Evolutionary conservation across 2,888 invertebrate species (phyloP).

Genomic region (Ophioninae sp.): DNA sequence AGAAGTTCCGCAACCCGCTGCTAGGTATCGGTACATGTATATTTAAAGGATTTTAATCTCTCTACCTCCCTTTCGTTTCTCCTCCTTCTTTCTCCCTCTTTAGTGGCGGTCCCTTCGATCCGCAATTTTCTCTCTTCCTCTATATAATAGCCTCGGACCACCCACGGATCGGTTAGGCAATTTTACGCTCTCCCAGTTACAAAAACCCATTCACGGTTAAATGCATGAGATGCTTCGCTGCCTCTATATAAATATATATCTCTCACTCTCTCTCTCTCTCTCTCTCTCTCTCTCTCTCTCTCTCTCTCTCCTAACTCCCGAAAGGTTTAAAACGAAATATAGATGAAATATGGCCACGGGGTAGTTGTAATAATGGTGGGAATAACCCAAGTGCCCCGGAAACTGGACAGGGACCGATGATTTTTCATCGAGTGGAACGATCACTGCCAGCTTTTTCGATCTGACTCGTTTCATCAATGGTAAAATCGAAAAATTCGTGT

Average conservation of each 20-base stretch:
- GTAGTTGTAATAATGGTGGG: conserved; percentile 28
- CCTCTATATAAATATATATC: no score
- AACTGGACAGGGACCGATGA: not conserved
- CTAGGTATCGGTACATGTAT: conserved; percentile 11
- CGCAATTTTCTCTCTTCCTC: conserved; percentile 8
- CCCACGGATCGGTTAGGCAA: conserved; percentile 77
- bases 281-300: no score
- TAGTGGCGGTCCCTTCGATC: not conserved
- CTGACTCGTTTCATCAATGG: not conserved
- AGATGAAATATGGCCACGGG: conserved; percentile 36
- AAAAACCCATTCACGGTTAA: conserved; percentile 80
- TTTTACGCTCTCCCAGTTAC: conserved; percentile 80
- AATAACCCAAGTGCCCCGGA: not conserved
- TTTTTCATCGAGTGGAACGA: conserved; percentile 24
- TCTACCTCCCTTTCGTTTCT: not conserved
- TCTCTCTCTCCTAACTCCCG: conserved; percentile 57
- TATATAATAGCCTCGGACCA: conserved; percentile 22
- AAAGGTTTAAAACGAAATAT: conserved; percentile 45
- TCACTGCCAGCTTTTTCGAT: conserved; percentile 22
- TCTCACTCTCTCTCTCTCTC: no score
- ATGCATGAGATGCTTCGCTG: conserved; percentile 71
- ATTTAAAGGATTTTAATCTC: conserved; percentile 33
- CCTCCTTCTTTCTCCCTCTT: not conserved
- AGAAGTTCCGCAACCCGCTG: conserved; percentile 40
- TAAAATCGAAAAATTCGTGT: not conserved